phyloP scores from a whole-genome alignment of 2,888 invertebrate genomes.

The Drosophila recens region DNA sequence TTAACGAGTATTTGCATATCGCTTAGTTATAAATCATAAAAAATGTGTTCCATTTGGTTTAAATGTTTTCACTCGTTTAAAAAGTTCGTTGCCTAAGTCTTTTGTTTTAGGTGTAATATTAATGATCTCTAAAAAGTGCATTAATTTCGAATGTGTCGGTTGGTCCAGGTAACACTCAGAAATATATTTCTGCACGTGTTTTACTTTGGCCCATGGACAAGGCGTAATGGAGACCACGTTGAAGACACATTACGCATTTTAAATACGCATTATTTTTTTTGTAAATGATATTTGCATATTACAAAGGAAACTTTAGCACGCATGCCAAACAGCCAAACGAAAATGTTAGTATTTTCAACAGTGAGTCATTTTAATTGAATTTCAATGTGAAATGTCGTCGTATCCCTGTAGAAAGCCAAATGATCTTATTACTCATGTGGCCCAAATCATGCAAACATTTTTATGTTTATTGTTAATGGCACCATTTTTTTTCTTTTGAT shows the following conservation, averaged over 20 bases:
- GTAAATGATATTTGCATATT: constrained; percentile 50
- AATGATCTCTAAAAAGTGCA: constrained; percentile 40
- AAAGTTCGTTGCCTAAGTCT: constrained; percentile 14
- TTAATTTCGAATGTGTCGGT: constrained; percentile 19
- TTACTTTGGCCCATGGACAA: constrained; percentile 9
- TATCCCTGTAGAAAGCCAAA: constrained; percentile 39
- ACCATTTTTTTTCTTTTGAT: constrained; percentile 48
- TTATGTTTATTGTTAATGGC: constrained; percentile 43
- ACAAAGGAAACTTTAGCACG: constrained; percentile 42
- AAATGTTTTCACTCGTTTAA: neutral
- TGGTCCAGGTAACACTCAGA: constrained; percentile 17
- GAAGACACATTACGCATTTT: constrained; percentile 41
- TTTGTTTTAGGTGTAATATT: constrained; percentile 29
- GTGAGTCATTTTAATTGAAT: constrained; percentile 48
- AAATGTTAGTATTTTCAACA: constrained; percentile 44
- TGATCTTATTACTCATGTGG: constrained; percentile 53
- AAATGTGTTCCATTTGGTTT: neutral
- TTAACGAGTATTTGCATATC: neutral
- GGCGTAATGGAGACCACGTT: constrained; percentile 48
- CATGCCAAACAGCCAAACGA: constrained; percentile 33
- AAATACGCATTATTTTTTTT: constrained; percentile 9
- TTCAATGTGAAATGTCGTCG: constrained; percentile 10
- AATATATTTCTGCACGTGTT: constrained; percentile 34
- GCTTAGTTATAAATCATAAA: too few relatives aligned
- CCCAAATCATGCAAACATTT: constrained; percentile 49